Evolutionary conservation across 2,888 invertebrate genomes (phyloP), one percentile per base, ranked within the genome.

Genomic region (Sabatieria punctata): DNA sequence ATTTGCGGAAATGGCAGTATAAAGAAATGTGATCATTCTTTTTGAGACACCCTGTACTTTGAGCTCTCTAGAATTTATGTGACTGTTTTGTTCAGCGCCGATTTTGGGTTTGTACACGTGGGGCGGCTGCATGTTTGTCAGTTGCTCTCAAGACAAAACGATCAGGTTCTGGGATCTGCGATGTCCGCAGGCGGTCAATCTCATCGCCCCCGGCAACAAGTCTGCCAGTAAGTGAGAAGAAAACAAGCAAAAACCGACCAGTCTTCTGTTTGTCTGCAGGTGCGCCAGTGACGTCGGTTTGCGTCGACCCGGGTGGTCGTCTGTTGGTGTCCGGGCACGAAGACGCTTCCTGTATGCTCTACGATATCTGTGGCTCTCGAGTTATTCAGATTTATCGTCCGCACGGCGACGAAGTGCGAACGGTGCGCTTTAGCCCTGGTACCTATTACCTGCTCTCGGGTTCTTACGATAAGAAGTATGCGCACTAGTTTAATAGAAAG

Each of bases 91-190:
- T 57, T 4, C 61, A 73, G 77, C 91, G 18, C 89, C 88, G 63
- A 82, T 95, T 52, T 74, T 91, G 49, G 82, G 89, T 0, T 73
- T 97, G 47, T 89, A 88, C 72, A 86, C 88, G 58, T 93, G 91
- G 91, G 89, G 88, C 41, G 88, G 89, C 45, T 86, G 86, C 46
- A 84, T 88, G 82, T 93, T 97, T 69, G 91, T 86, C 6, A 89
- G 88, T 53, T 93, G 93, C 33, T 86, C 88, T 11, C 89, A 93
- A 69, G 97, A 97, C 70, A 85, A 88, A 71, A 85, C 89, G 0
- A 85, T 95, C n/a, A 75, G 95, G 39, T 86, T 97, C 69, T 97
- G 95, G 95, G 97, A 97, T 68, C 73, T 97, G 46, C 75, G 97
- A 56, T 85, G 88, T 1, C 77, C 88, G 46, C 85, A 88, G 41